Percentiles rank a stretch among this genome's conserved stretches.
Evolutionary conservation across 1,140 invertebrate genomes (phyloP).

Genomic region (Scylla paramamosain): DNA sequence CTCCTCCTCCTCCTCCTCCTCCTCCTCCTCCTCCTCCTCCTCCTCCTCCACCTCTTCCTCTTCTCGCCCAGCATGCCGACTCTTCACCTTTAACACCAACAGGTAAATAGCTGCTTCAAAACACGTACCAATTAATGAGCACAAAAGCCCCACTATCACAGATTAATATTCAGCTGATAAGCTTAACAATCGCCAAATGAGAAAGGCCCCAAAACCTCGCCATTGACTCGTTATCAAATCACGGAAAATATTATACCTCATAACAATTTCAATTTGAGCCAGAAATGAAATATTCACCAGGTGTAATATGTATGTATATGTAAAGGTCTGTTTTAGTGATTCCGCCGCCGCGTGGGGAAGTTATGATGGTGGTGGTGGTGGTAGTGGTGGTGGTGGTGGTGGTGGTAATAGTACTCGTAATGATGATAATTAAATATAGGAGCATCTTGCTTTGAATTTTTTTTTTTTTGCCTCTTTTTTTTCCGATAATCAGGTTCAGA

Average conservation of each 20-base stretch:
- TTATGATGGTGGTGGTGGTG: too few species aligned
- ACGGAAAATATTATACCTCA: background rate
- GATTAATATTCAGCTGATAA: background rate
- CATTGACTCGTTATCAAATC: background rate
- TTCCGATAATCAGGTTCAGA: too few species aligned
- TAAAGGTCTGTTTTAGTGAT: background rate
- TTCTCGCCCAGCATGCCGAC: background rate
- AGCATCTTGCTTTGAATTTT: too few species aligned
- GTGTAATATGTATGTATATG: background rate
- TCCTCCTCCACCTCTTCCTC: background rate
- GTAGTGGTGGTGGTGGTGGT: too few species aligned
- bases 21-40: background rate
- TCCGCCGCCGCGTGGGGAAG: background rate
- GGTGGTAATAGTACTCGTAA: too few species aligned
- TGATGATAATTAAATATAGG: too few species aligned
- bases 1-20: background rate
- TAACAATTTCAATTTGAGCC: background rate
- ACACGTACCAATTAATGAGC: background rate
- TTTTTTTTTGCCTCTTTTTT: too few species aligned
- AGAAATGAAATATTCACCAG: background rate
- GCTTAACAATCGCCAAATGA: background rate
- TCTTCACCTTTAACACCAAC: background rate
- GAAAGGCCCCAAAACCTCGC: background rate
- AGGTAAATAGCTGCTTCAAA: conserved; percentile 1
- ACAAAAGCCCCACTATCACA: conserved; percentile 5